Conservation (phyloP, 2,888 invertebrate genomes). For the Leptura quadrifasciata region DNA sequence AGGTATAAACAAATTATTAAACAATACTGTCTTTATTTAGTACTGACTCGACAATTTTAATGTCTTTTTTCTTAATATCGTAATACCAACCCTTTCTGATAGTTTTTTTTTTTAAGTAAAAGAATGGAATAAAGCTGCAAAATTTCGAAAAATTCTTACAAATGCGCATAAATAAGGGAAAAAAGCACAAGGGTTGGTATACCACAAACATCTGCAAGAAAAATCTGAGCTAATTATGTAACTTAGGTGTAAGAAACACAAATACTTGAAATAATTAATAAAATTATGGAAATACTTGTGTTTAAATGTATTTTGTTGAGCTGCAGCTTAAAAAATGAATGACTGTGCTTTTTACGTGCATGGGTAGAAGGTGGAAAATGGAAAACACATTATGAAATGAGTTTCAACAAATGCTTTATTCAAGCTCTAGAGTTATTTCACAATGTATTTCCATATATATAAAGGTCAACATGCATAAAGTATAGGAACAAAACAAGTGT, state of each 20-base stretch:
- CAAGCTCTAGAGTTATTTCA: constrained; percentile 76
- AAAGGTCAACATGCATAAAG: constrained; percentile 67
- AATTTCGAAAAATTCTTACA: neutral
- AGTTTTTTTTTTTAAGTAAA: neutral
- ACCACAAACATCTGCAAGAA: constrained; percentile 19
- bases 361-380: constrained; percentile 71
- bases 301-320: neutral
- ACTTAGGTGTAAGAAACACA: neutral
- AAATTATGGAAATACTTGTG: neutral
- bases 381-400: constrained; percentile 81
- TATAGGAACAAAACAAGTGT: constrained; percentile 70
- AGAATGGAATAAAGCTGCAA: neutral
- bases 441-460: constrained; percentile 79
- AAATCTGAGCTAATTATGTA: constrained; percentile 22
- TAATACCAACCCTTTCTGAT: neutral
- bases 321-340: constrained; percentile 14
- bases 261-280: constrained; percentile 7
- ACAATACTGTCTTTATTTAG: constrained; percentile 30
- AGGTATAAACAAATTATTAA: constrained; percentile 73
- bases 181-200: constrained; percentile 12
- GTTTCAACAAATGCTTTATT: constrained; percentile 82
- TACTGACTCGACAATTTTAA: constrained; percentile 4
- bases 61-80: neutral
- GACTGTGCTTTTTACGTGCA: constrained; percentile 32
- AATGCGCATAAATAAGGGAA: neutral